Evolutionary conservation across 2,888 invertebrate genomes (phyloP), one percentile per base, ranked within the genome.

Genomic region (Aspidiotus rigidus): DNA sequence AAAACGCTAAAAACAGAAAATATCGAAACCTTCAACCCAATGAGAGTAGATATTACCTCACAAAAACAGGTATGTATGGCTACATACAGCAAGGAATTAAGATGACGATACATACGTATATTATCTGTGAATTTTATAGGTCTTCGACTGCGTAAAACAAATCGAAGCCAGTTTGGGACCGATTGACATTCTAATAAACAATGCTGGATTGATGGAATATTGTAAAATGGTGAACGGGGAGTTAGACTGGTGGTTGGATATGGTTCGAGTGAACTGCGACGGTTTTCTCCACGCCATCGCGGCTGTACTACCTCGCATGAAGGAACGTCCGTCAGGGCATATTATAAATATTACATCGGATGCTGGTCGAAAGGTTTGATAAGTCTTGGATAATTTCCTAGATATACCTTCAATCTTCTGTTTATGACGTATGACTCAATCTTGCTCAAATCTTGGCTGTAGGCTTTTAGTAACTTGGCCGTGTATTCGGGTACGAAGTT

Each of bases 171-270:
- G 64, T 3, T 71, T 75, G 17, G 77, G 77, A 7, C 74, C 73
- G 11, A 75, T 82, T 2, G 81, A 82, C 73, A 77, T 82, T 44
- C 74, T 83, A 9, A 75, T 83, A 16, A 82, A 81, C 73, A 82
- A 81, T 75, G 82, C 80, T 44, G 83, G 82, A 7, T 77, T 81
- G 49, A 80, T 80, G 74, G 80, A 77, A 73, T 74, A 75, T 71
- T 71, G 64, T 53, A 79, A 56, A 74, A 76, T 72, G 77, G 79
- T 70, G 62, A 75, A 53, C 74, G 77, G 70, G 79, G 80, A 53
- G 79, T 81, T 75, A 81, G 81, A 44, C 79, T 80, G 72, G 77
- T 84, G 71, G 80, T 79, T 82, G 79, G 13, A 80, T 79, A 78
- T 79, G 80, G 77, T 76, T 73, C 71, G 72, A 54, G 72, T 74